Percentiles rank a stretch among this genome's conserved stretches.
Conservation (phyloP, 2,888 invertebrate genomes). For the Periphyllus acericola region DNA sequence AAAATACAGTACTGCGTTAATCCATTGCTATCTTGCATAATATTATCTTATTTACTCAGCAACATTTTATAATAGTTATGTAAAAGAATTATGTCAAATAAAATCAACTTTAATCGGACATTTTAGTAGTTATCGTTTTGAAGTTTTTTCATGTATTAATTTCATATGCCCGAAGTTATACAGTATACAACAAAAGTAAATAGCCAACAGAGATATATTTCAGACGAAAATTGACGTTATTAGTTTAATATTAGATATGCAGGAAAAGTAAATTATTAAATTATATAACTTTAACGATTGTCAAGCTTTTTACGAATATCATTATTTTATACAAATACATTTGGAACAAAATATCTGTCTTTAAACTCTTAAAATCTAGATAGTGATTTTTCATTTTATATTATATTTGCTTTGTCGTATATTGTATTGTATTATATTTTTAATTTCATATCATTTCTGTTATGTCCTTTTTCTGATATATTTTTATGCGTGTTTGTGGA, state of each 20-base stretch:
- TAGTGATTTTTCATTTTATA: too few species aligned
- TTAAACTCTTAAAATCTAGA: not conserved
- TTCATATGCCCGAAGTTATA: too few species aligned
- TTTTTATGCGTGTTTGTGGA: not conserved
- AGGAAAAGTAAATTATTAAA: not conserved
- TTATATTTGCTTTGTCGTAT: too few species aligned
- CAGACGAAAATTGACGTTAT: not conserved
- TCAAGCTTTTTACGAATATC: not conserved
- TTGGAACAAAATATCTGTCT: not conserved
- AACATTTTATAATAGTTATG: not conserved
- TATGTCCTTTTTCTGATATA: too few species aligned
- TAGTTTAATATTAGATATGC: not conserved
- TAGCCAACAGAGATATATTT: not conserved
- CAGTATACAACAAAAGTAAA: not conserved
- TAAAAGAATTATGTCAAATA: not conserved
- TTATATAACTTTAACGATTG: not conserved
- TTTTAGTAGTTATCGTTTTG: not conserved
- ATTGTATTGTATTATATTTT: too few species aligned
- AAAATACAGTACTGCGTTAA: not conserved
- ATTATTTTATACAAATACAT: not conserved
- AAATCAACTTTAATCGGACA: not conserved
- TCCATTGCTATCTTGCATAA: not conserved
- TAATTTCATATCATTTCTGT: not conserved
- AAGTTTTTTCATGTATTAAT: not conserved
- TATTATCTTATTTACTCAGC: conserved; percentile 15